Evolutionary conservation across 2,888 invertebrate genomes (phyloP).

Genomic region (Branchipolynoe longqiensis): DNA sequence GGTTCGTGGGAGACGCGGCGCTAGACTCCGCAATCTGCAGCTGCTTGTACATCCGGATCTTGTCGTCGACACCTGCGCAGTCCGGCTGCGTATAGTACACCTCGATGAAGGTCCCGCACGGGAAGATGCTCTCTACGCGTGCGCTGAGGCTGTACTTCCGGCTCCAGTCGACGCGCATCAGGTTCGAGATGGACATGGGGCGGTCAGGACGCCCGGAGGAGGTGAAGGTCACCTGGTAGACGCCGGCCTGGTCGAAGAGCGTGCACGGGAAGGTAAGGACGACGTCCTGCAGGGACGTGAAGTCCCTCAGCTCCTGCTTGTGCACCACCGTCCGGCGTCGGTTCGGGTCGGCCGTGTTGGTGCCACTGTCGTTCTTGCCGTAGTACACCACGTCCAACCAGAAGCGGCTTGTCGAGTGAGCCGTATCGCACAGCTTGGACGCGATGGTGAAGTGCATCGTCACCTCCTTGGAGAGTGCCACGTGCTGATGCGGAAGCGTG

Average conservation of each 20-base stretch:
- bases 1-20: conserved; percentile 54
- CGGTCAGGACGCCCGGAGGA: conserved; percentile 70
- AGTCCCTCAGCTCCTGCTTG: conserved; percentile 27
- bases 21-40: conserved; percentile 49
- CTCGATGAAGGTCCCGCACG: conserved; percentile 70
- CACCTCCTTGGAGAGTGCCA: conserved; percentile 48
- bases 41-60: conserved; percentile 73
- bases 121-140: conserved; percentile 70
- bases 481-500: conserved; percentile 39
- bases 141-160: conserved; percentile 71
- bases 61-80: conserved; percentile 73
- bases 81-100: conserved; percentile 72
- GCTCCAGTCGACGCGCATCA: conserved; percentile 73
- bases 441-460: conserved; percentile 49
- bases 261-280: conserved; percentile 69
- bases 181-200: conserved; percentile 71
- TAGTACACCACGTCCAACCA: conserved; percentile 66
- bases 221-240: conserved; percentile 72
- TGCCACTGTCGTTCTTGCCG: conserved; percentile 54
- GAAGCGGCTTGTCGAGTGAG: conserved; percentile 42
- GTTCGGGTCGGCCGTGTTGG: not conserved
- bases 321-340: conserved; percentile 12
- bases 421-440: conserved; percentile 63
- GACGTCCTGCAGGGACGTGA: conserved; percentile 5
- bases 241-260: conserved; percentile 74